These are phyloP conservation scores for Automeris io DNA, from an alignment of 2,888 invertebrate genomes.

Conservation along the genomic window DNA sequence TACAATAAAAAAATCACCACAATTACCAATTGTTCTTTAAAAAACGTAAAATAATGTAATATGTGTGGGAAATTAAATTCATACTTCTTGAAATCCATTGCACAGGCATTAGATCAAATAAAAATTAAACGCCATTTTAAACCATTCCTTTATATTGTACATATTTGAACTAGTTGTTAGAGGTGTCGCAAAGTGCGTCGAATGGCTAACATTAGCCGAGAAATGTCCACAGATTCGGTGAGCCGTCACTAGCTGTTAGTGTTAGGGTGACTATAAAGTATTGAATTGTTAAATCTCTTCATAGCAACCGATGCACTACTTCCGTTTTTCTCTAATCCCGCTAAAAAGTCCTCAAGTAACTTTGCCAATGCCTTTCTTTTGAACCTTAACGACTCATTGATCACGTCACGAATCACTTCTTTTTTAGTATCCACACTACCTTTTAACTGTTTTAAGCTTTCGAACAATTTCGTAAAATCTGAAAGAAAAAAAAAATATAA, in stretches of 20 bases:
- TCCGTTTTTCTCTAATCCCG: constrained; percentile 68
- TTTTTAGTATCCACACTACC: constrained; percentile 83
- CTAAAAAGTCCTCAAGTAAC: constrained; percentile 80
- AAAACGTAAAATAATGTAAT: too few relatives aligned
- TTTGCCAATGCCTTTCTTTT: constrained; percentile 84
- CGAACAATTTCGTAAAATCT: constrained; percentile 84
- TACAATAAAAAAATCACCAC: too few relatives aligned
- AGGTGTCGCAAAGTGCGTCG: neutral
- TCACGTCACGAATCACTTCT: constrained; percentile 82
- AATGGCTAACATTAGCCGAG: neutral
- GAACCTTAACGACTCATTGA: constrained; percentile 86
- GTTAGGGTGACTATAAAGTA: constrained; percentile 46
- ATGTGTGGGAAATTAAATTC: too few relatives aligned
- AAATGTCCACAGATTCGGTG: constrained; percentile 25
- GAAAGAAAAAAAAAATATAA: constrained; percentile 39
- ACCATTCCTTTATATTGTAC: too few relatives aligned
- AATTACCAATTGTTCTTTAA: too few relatives aligned
- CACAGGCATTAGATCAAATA: too few relatives aligned
- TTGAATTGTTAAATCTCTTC: constrained; percentile 47
- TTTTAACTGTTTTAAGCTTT: constrained; percentile 82
- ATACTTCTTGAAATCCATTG: too few relatives aligned
- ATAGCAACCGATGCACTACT: constrained; percentile 61
- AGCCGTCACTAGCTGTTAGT: constrained; percentile 60
- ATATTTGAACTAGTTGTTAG: too few relatives aligned
- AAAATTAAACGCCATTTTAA: too few relatives aligned